Evolutionary conservation across 2,888 invertebrate species (phyloP).

Genomic region (Branchipolynoe longqiensis): DNA sequence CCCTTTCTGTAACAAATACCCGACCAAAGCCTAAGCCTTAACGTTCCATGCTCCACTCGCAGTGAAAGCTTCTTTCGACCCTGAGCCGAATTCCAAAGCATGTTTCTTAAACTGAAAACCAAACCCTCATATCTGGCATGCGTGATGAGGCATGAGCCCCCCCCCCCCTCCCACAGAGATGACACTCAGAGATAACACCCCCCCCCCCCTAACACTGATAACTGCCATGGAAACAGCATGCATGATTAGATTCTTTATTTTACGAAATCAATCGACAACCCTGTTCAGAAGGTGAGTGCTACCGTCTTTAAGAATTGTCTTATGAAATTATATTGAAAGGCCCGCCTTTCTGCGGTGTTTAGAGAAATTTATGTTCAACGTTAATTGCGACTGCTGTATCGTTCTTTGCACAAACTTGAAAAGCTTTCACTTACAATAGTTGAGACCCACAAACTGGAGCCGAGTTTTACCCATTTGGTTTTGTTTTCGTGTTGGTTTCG

Average conservation of each 20-base stretch:
- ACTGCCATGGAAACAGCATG: constrained; percentile 29
- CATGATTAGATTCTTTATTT: constrained; percentile 48
- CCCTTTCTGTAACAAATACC: too few species aligned
- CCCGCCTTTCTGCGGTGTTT: constrained; percentile 21
- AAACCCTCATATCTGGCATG: constrained; percentile 3
- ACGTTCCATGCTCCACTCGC: background rate
- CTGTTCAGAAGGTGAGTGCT: constrained; percentile 48
- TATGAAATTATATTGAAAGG: background rate
- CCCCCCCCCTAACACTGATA: constrained; percentile 2
- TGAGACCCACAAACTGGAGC: background rate
- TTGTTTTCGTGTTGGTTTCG: background rate
- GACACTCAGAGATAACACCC: too few species aligned
- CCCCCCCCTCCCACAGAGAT: too few species aligned
- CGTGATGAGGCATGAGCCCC: too few species aligned
- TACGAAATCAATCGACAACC: constrained; percentile 36
- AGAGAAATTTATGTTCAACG: background rate
- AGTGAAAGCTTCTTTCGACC: constrained; percentile 35
- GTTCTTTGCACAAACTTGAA: constrained; percentile 38
- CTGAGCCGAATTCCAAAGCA: constrained; percentile 27
- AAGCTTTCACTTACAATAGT: constrained; percentile 31
- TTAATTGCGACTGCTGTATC: constrained; percentile 24
- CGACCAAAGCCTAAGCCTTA: too few species aligned
- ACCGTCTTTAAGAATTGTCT: constrained; percentile 27
- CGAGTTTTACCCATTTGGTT: background rate
- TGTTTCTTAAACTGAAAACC: background rate